Conservation (phyloP, 2,113 vertebrate species). For the Prunella himalayana region DNA sequence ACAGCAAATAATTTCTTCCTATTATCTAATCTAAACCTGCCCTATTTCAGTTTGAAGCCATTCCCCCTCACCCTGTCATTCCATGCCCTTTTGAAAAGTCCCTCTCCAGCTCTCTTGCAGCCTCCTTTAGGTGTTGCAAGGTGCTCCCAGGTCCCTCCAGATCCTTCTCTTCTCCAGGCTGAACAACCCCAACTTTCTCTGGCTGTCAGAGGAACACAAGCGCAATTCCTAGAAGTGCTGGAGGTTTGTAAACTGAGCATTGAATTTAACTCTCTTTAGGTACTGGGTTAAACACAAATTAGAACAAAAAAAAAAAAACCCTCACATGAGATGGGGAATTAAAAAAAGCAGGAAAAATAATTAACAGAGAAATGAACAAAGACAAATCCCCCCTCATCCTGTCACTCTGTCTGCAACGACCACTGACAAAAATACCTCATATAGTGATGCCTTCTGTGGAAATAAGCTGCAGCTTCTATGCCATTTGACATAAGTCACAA, state of each 20-base stretch:
- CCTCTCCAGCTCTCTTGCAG: background rate
- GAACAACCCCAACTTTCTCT: background rate
- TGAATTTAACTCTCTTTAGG: background rate
- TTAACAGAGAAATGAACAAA: background rate
- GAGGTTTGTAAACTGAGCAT: background rate
- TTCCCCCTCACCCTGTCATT: background rate
- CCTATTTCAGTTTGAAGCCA: background rate
- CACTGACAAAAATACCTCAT: background rate
- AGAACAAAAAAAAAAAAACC: background rate
- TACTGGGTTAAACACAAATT: background rate
- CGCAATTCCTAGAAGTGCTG: background rate
- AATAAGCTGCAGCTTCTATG: background rate
- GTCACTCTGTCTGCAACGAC: background rate
- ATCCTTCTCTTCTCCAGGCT: background rate
- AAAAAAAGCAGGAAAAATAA: background rate
- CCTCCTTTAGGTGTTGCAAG: background rate
- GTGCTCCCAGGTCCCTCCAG: too few relatives aligned
- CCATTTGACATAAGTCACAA: background rate
- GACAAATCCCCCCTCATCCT: background rate
- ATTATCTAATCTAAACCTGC: background rate
- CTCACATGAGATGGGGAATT: background rate
- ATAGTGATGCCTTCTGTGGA: background rate
- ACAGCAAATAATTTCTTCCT: background rate
- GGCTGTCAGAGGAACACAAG: background rate
- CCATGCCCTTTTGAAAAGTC: background rate